phyloP scores from a whole-genome alignment of 2,113 vertebrate species.

The Upupa epops region DNA sequence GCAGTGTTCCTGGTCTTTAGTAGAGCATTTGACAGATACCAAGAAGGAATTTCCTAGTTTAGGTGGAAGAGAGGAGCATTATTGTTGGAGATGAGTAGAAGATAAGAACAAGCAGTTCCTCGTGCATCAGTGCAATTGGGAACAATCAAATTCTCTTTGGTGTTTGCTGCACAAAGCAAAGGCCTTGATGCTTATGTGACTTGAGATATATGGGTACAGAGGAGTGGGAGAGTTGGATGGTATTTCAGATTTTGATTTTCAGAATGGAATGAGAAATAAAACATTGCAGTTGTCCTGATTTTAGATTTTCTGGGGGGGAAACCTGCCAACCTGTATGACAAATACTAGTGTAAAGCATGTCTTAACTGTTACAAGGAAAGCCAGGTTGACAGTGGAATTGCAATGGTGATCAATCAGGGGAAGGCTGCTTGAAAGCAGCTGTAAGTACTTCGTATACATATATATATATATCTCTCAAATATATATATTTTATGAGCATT shows the following conservation, averaged over 20 bases:
- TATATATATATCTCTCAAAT: no score
- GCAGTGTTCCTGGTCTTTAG: background rate
- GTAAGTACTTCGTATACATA: background rate
- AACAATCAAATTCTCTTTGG: background rate
- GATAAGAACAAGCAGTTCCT: background rate
- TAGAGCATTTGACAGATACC: background rate
- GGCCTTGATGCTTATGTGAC: background rate
- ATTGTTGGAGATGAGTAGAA: background rate
- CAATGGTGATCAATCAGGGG: background rate
- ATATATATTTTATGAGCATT: background rate
- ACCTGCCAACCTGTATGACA: background rate
- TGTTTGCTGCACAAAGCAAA: background rate
- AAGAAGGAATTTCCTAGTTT: background rate
- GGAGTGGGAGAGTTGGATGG: background rate
- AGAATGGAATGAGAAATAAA: background rate
- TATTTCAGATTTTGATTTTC: background rate
- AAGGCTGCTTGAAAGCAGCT: background rate
- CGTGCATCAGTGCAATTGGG: no score
- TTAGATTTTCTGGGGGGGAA: background rate
- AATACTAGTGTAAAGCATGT: background rate
- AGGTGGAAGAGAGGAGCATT: background rate
- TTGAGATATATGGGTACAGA: rapidly evolving
- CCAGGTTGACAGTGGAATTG: background rate
- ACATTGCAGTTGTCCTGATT: background rate
- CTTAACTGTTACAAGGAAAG: background rate